Evolutionary conservation across 2,888 invertebrate species (phyloP).

Genomic region (Fissipunctia ypsillon): DNA sequence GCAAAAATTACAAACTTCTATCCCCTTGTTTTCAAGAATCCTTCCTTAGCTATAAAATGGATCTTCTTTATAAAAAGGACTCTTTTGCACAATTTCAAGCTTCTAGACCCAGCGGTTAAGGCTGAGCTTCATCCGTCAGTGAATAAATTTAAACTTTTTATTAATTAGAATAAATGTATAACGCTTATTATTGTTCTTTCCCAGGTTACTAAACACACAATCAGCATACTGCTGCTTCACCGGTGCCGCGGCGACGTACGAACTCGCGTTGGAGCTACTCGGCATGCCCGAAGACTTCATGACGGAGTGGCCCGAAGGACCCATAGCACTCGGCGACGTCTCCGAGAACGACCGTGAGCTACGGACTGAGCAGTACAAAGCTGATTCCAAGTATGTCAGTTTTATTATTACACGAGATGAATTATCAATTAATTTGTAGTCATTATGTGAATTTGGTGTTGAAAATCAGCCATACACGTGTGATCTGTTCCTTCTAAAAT

Average conservation of each 20-base stretch:
- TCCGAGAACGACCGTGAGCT: constrained; percentile 68
- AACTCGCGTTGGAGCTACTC: constrained; percentile 84
- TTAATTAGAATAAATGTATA: not conserved
- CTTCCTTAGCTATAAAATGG: too few species aligned
- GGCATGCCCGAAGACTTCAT: constrained; percentile 77
- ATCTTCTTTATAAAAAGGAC: not conserved
- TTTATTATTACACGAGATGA: too few species aligned
- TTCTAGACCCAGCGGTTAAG: not conserved
- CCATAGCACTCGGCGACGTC: constrained; percentile 67
- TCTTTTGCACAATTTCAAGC: not conserved
- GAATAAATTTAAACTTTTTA: not conserved
- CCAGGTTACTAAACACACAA: constrained; percentile 95
- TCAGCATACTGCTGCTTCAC: constrained; percentile 95
- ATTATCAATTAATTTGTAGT: not conserved
- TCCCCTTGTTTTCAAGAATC: too few species aligned
- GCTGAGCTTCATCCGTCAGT: not conserved
- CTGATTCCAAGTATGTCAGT: constrained; percentile 31
- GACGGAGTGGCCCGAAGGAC: constrained; percentile 68
- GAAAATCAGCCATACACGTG: not conserved
- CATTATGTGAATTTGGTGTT: not conserved
- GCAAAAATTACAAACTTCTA: too few species aligned
- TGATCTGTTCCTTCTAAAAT: not conserved
- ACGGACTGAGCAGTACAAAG: constrained; percentile 71
- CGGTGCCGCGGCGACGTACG: constrained; percentile 93
- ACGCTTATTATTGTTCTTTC: not conserved